phyloP scores from a whole-genome alignment of 1,140 invertebrate species.

The Rhynchophorus ferrugineus region DNA sequence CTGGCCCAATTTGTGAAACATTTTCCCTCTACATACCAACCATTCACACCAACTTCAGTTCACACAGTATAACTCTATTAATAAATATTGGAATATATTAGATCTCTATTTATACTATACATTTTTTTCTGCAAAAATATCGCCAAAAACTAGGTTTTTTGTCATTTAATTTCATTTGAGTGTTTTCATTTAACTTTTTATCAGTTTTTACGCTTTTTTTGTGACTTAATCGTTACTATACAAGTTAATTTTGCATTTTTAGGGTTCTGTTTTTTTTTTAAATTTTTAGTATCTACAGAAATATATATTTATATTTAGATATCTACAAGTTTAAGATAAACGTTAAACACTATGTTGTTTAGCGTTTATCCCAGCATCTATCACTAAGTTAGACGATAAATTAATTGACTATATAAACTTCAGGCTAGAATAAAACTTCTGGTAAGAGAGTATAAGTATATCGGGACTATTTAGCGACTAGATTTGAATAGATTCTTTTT shows the following conservation, averaged over 20 bases:
- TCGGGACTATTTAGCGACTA: conserved; percentile 24
- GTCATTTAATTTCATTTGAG: conserved; percentile 7
- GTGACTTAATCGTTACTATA: conserved; percentile 9
- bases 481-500: conserved; percentile 10
- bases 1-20: conserved; percentile 24
- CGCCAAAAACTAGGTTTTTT: conserved; percentile 36
- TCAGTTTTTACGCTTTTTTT: conserved; percentile 19
- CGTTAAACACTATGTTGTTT: too few relatives aligned
- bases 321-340: conserved; percentile 4
- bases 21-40: not conserved
- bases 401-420: conserved; percentile 25
- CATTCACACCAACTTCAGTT: not conserved
- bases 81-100: conserved; percentile 21
- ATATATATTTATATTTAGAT: not conserved
- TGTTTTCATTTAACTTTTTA: conserved; percentile 11
- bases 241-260: conserved; percentile 9
- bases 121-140: conserved; percentile 41
- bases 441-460: conserved; percentile 16
- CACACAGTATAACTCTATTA: conserved; percentile 2
- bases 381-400: conserved; percentile 5
- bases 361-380: not conserved
- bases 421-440: conserved; percentile 39
- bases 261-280: not conserved
- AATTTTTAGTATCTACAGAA: not conserved
- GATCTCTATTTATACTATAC: conserved; percentile 23